Evolutionary conservation across 2,113 vertebrate genomes (phyloP).

Genomic region (Eurystomus gularis): DNA sequence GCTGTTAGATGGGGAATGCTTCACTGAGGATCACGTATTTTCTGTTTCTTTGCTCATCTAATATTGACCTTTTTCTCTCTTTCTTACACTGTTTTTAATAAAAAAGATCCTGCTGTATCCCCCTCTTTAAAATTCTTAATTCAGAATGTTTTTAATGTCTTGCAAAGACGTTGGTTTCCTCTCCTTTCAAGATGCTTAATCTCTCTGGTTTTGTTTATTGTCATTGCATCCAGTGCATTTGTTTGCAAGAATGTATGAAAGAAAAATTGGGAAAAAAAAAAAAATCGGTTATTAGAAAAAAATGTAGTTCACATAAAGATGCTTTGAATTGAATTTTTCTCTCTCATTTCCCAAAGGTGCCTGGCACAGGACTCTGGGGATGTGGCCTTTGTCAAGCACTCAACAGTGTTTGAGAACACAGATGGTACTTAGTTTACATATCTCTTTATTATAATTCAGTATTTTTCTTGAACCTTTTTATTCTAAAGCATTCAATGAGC

Average conservation of each 20-base stretch:
- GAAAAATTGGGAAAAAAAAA: not conserved
- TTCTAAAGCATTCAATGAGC: not conserved
- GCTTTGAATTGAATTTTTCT: not conserved
- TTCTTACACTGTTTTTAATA: not conserved
- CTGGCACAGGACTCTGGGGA: conserved; percentile 81
- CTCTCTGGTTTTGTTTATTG: not conserved
- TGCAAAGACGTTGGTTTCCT: not conserved
- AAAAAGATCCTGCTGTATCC: not conserved
- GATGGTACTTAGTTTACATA: conserved; percentile 75
- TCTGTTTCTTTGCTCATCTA: not conserved
- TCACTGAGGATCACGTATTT: not conserved
- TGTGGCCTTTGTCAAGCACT: conserved; percentile 93
- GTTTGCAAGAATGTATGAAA: not conserved
- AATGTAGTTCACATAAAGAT: not conserved
- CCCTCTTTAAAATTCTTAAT: not conserved
- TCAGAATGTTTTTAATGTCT: not conserved
- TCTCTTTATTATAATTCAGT: not conserved
- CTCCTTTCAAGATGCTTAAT: not conserved
- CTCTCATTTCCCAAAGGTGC: conserved; percentile 78
- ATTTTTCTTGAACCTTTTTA: not conserved
- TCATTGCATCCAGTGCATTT: not conserved
- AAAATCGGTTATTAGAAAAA: not conserved
- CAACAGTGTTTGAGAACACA: conserved; percentile 89
- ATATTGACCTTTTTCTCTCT: not conserved
- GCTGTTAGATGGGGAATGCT: not conserved